Evolutionary conservation across 2,888 invertebrate genomes (phyloP).

Genomic region (Tromatobia lineatoria): DNA sequence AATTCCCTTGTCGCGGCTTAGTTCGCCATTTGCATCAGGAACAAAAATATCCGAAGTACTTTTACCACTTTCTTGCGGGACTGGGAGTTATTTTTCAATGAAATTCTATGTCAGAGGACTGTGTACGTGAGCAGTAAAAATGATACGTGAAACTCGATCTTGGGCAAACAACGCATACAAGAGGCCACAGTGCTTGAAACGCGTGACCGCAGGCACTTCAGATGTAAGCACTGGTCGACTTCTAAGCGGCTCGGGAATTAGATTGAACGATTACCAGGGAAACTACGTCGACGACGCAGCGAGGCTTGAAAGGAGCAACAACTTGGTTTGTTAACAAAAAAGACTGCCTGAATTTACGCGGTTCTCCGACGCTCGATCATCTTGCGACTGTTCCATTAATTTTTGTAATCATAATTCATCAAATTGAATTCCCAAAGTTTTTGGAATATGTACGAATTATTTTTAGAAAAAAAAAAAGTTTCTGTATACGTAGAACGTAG

Average conservation of each 20-base stretch:
- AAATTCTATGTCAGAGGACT: slow-evolving; percentile 1
- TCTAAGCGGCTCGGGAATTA: slow-evolving; percentile 58
- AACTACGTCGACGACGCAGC: slow-evolving; percentile 30
- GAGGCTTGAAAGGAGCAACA: slow-evolving; percentile 56
- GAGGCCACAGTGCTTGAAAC: slow-evolving; percentile 30
- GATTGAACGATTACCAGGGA: slow-evolving; percentile 61
- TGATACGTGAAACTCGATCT: slow-evolving; percentile 6
- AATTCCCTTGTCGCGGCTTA: slow-evolving; percentile 26
- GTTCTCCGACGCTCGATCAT: background rate
- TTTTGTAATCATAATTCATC: background rate
- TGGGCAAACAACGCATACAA: slow-evolving; percentile 22
- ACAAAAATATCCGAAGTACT: slow-evolving; percentile 20
- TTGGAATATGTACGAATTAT: background rate
- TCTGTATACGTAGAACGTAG: too few relatives aligned
- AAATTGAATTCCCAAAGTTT: too few relatives aligned
- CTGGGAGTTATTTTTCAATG: slow-evolving; percentile 25
- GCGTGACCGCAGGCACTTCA: slow-evolving; percentile 64
- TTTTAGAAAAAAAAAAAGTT: too few relatives aligned
- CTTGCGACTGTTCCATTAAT: background rate
- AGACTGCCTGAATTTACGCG: background rate
- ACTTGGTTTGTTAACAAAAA: slow-evolving; percentile 16
- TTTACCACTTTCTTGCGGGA: slow-evolving; percentile 40
- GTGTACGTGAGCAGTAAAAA: slow-evolving; percentile 22
- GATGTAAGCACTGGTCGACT: slow-evolving; percentile 44
- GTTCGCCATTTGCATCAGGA: slow-evolving; percentile 25